Evolutionary conservation across 1,140 invertebrate species (phyloP).

Genomic region (Heliconius himera): DNA sequence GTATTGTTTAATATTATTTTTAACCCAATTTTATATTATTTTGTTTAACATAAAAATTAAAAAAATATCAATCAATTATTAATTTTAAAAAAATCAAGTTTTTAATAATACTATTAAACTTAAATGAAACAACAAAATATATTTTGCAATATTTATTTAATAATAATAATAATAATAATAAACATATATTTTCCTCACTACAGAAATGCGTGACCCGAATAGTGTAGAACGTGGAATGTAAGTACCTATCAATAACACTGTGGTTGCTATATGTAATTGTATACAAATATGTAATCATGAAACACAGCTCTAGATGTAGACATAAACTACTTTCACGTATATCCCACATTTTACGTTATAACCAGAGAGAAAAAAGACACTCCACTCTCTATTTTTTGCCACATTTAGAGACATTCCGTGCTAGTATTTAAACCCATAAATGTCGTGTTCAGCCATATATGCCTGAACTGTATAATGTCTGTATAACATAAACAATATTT

Average conservation of each 20-base stretch:
- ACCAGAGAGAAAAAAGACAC: not conserved
- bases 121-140: slow-evolving; percentile 16
- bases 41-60: too few species aligned
- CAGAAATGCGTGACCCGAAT: slow-evolving; percentile 58
- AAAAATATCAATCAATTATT: too few species aligned
- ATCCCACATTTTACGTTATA: not conserved
- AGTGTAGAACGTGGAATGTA: slow-evolving; percentile 66
- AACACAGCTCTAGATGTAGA: not conserved
- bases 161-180: slow-evolving; percentile 33
- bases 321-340: not conserved
- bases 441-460: not conserved
- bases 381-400: not conserved
- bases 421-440: not conserved
- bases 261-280: not conserved
- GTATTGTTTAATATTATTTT: too few species aligned
- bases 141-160: slow-evolving; percentile 47
- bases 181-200: slow-evolving; percentile 60
- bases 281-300: slow-evolving; percentile 1
- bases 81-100: too few species aligned
- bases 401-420: not conserved
- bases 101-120: not conserved
- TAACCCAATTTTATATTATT: too few species aligned
- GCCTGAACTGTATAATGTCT: not conserved
- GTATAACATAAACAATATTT: slow-evolving; percentile 21
- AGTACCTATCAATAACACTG: slow-evolving; percentile 52